Base-by-base conservation (phyloP, 2,113 vertebrate species). In the Myodes glareolus region DNA sequence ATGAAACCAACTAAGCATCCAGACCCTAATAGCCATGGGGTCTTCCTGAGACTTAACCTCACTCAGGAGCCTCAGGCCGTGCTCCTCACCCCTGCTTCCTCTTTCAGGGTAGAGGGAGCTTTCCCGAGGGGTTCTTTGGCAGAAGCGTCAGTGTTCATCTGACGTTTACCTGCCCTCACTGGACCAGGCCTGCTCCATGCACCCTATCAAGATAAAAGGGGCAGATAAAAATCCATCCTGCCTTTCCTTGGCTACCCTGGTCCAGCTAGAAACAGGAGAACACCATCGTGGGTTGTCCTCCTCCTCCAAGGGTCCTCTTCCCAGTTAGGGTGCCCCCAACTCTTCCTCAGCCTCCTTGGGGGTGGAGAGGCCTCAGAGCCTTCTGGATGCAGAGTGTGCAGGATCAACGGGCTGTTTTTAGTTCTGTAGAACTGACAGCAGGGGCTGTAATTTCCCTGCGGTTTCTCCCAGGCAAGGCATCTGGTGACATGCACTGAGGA, bases 371-470 rank as follows among this genome's bases (percentile, higher is more conserved):
- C 75, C 89, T 42, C 10, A 23, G 88, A 91, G 47, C 95, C 93
- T 90, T 94, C 93, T 96, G 94, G 82, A 90, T 78, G 16, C 61
- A 82, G 81, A 81, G n/a, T 52, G 94, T 25, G 50, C 94, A 88
- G 97, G 90, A 65, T 3, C 55, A 88, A 85, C 11, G 50, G 27
- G 76, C 95, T 93, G 87, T 61, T 90, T 97, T 97, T 97, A 95
- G 96, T 81, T 92, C 88, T 3, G 27, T 95, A 88, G 93, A 97
- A 93, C 52, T 93, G 96, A 94, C 93, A 97, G 84, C 80, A 63
- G 70, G 80, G 88, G 90, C 80, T 90, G 93, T 93, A 88, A 88
- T 95, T 92, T 95, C 73, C 82, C 42, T 63, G 93, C 67, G 42
- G 0, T 91, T 82, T 95, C 67, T 95, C 84, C 91, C 80, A 25